A percentile compares a stretch with the other conserved stretches of the same genome.
Conservation (phyloP, 2,888 invertebrate genomes). For the Carabus problematicus region DNA sequence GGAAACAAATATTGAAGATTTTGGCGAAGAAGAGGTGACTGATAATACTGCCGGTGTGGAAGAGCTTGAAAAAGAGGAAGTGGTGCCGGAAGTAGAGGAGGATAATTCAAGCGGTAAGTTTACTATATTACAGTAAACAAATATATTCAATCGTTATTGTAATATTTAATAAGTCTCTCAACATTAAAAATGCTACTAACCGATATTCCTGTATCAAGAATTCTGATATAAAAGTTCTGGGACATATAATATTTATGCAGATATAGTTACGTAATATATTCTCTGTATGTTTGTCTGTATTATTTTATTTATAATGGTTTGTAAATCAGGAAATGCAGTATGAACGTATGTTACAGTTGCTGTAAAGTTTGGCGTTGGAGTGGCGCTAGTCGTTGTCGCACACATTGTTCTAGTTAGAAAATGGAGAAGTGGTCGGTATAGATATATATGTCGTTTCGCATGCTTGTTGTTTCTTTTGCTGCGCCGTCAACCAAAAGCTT, state of each 20-base stretch:
- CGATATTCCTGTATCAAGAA: background rate
- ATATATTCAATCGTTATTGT: constrained; percentile 6
- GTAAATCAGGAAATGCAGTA: constrained; percentile 60
- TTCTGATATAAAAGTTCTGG: constrained; percentile 7
- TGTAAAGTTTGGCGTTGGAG: constrained; percentile 85
- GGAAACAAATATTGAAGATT: constrained; percentile 51
- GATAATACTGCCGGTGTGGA: constrained; percentile 48
- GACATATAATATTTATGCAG: background rate
- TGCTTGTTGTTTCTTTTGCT: constrained; percentile 44
- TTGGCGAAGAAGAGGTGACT: constrained; percentile 50
- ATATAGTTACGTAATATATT: constrained; percentile 7
- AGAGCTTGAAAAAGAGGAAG: constrained; percentile 47
- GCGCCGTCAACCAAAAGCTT: constrained; percentile 5
- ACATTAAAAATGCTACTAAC: background rate
- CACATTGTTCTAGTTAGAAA: constrained; percentile 85
- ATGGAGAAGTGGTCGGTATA: constrained; percentile 75
- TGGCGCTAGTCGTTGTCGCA: constrained; percentile 83
- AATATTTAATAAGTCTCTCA: constrained; percentile 2
- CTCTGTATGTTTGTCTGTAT: background rate
- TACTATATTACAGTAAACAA: constrained; percentile 46
- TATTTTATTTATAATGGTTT: constrained; percentile 40
- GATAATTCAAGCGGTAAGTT: constrained; percentile 54
- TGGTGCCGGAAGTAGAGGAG: constrained; percentile 48
- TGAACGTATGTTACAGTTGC: constrained; percentile 76
- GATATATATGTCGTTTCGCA: constrained; percentile 44